These are phyloP conservation scores for Pollicipes pollicipes DNA, from an alignment of 1,140 invertebrate species.

Conservation along the genomic window DNA sequence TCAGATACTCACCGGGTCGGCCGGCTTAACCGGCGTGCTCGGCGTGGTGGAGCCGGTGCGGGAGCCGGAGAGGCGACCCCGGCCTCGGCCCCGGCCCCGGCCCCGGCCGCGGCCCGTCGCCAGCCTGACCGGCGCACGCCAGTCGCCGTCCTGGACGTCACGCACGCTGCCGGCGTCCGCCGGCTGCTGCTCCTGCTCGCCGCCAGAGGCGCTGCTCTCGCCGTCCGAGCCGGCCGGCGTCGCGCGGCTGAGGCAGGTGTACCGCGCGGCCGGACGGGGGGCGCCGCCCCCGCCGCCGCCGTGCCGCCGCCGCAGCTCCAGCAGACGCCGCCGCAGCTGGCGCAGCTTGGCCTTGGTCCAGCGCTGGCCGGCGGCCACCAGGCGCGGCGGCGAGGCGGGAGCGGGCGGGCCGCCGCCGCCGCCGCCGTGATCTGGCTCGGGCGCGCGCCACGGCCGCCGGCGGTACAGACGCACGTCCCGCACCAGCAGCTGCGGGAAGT, in stretches of 20 bases:
- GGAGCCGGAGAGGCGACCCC: too few species aligned
- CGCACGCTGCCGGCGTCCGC: background rate
- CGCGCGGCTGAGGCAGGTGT: background rate
- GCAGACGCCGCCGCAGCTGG: background rate
- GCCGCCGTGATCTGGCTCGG: too few species aligned
- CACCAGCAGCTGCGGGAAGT: slow-evolving; percentile 40
- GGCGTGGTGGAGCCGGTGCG: too few species aligned
- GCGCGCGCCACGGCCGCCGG: slow-evolving; percentile 15
- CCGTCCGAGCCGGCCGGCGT: background rate
- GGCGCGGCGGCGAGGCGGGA: background rate
- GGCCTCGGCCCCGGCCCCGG: too few species aligned
- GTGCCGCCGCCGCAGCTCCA: background rate
- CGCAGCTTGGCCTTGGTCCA: background rate
- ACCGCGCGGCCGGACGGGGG: too few species aligned
- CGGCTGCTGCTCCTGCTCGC: too few species aligned
- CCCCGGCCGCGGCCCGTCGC: too few species aligned
- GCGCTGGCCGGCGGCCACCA: background rate
- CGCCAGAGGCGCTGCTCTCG: background rate
- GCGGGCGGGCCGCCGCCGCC: background rate
- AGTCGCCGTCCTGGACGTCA: background rate
- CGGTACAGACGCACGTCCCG: slow-evolving; percentile 37
- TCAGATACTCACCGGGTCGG: too few species aligned
- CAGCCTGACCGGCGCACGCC: background rate
- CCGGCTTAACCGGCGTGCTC: too few species aligned
- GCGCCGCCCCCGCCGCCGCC: too few species aligned